Percentiles rank a stretch among this genome's conserved stretches.
Conservation (phyloP, 2,888 invertebrate species). For the Shargacucullia verbasci region DNA sequence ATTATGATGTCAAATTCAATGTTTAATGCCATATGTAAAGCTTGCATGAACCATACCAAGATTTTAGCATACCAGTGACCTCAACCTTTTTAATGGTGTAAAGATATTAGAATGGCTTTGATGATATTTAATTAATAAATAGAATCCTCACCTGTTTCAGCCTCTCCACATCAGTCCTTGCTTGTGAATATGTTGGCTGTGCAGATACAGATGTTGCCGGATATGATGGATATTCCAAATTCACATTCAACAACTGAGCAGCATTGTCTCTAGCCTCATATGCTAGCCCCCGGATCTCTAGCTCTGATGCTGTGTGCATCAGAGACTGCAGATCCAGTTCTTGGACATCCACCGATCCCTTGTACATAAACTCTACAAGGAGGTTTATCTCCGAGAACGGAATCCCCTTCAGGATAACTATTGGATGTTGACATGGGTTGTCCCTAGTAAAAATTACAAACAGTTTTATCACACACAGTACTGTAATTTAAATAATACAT, state of each 20-base stretch:
- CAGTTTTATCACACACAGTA: constrained; percentile 38
- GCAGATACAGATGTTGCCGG: constrained; percentile 72
- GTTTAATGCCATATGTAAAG: constrained; percentile 18
- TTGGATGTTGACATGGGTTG: constrained; percentile 93
- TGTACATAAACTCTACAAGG: constrained; percentile 92
- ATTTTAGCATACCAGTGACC: constrained; percentile 2
- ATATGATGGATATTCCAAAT: constrained; percentile 85
- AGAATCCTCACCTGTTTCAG: constrained; percentile 80
- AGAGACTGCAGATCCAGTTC: constrained; percentile 90
- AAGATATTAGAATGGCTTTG: constrained; percentile 8
- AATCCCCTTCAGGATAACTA: constrained; percentile 92
- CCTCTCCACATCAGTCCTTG: constrained; percentile 84
- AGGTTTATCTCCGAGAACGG: constrained; percentile 91
- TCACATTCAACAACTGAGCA: constrained; percentile 87
- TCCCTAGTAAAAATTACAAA: constrained; percentile 79
- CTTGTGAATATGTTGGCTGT: constrained; percentile 68
- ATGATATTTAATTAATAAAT: constrained; percentile 22
- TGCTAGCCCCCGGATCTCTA: constrained; percentile 91
- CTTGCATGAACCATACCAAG: constrained; percentile 5
- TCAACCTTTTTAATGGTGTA: not conserved
- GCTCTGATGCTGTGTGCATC: constrained; percentile 91
- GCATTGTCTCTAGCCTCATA: constrained; percentile 89
- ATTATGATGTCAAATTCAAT: constrained; percentile 20
- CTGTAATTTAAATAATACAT: constrained; percentile 53
- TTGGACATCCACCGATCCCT: constrained; percentile 91